Percentiles rank a stretch among this genome's conserved stretches.
These are phyloP conservation scores for Lithobates pipiens DNA, from an alignment of 2,797 vertebrate genomes.

Conservation along the genomic window DNA sequence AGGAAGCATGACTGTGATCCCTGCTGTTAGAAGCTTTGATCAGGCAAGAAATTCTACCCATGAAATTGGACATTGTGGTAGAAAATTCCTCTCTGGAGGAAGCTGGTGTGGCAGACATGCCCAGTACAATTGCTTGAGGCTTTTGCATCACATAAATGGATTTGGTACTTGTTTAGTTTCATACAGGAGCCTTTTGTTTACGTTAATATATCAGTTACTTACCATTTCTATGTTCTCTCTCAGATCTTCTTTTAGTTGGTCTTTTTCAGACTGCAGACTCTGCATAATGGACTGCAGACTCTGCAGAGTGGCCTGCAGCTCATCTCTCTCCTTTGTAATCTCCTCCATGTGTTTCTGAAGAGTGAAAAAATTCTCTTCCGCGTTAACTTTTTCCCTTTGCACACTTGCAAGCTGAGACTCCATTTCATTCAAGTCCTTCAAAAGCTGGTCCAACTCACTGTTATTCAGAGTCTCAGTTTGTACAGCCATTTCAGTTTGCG, in stretches of 20 bases:
- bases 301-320: conserved; percentile 62
- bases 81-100: too few species aligned
- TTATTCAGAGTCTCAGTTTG: not conserved
- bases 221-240: conserved; percentile 66
- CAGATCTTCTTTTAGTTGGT: conserved; percentile 67
- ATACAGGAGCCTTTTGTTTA: too few species aligned
- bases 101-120: too few species aligned
- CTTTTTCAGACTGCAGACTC: conserved; percentile 63
- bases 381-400: not conserved
- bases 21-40: too few species aligned
- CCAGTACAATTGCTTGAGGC: too few species aligned
- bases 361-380: conserved; percentile 2
- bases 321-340: conserved; percentile 59
- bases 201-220: not conserved
- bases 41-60: too few species aligned
- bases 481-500: not conserved
- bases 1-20: too few species aligned
- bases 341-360: conserved; percentile 54
- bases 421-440: not conserved
- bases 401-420: not conserved
- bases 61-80: too few species aligned
- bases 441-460: not conserved
- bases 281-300: conserved; percentile 56
- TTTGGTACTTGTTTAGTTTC: too few species aligned
- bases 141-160: too few species aligned